Conservation (phyloP, 2,888 invertebrate species). For the Meandrusa payeni region DNA sequence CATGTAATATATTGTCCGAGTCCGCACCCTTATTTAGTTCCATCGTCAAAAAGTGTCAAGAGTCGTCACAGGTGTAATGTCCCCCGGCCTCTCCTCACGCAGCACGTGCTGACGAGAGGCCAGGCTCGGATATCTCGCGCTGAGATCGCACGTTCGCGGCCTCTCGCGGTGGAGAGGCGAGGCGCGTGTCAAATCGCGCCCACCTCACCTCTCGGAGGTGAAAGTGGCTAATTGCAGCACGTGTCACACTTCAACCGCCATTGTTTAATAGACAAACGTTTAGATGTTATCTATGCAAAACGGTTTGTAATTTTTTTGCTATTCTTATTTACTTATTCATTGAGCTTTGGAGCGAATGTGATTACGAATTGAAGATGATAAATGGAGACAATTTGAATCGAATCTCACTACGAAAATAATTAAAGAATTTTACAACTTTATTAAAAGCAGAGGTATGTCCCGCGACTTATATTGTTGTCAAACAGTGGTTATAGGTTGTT, state of each 20-base stretch:
- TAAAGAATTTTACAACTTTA: too few relatives aligned
- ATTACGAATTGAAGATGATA: too few relatives aligned
- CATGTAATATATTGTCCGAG: too few relatives aligned
- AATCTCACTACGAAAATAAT: too few relatives aligned
- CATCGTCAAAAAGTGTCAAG: constrained; percentile 1
- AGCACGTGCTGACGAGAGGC: constrained; percentile 31
- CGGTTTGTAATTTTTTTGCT: too few relatives aligned
- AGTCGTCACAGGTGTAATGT: constrained; percentile 13
- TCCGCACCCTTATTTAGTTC: too few relatives aligned
- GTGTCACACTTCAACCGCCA: constrained; percentile 37
- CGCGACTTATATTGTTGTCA: too few relatives aligned
- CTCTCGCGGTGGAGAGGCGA: constrained; percentile 33
- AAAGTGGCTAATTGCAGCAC: constrained; percentile 57
- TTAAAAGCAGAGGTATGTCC: too few relatives aligned
- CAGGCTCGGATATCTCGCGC: constrained; percentile 30
- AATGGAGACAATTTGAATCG: too few relatives aligned
- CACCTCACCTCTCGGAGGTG: constrained; percentile 24
- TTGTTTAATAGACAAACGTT: constrained; percentile 41
- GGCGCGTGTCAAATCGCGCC: constrained; percentile 60
- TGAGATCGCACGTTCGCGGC: constrained; percentile 40
- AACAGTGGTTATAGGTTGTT: too few relatives aligned
- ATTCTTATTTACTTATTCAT: too few relatives aligned
- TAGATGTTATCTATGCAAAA: constrained; percentile 24
- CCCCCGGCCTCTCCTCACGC: constrained; percentile 5
- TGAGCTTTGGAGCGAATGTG: too few relatives aligned